These are phyloP conservation scores for Nemapogon koenigi DNA, from an alignment of 2,888 invertebrate species.

Conservation along the genomic window DNA sequence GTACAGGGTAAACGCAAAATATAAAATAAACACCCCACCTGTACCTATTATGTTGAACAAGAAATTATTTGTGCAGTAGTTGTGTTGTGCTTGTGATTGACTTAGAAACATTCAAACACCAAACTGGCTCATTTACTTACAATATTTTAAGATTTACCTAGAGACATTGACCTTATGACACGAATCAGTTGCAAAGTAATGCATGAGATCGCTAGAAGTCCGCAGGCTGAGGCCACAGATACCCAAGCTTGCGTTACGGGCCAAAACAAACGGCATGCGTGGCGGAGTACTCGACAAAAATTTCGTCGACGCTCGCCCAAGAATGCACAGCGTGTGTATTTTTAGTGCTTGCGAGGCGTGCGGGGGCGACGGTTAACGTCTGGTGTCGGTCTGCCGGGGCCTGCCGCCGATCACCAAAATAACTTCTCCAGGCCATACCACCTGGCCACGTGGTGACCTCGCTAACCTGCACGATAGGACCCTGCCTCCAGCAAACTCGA, in stretches of 20 bases:
- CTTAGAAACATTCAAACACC: too few relatives aligned
- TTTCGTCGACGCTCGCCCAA: constrained; percentile 64
- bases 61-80: too few relatives aligned
- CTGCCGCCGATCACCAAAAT: constrained; percentile 66
- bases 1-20: too few relatives aligned
- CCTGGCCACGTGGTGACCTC: constrained; percentile 56
- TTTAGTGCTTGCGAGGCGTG: constrained; percentile 57
- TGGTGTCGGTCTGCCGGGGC: constrained; percentile 68
- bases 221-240: background rate
- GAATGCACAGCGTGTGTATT: constrained; percentile 62
- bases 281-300: constrained; percentile 65
- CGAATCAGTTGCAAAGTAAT: too few relatives aligned
- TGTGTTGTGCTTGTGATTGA: too few relatives aligned
- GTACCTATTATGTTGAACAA: too few relatives aligned
- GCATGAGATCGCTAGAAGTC: background rate
- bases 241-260: constrained; percentile 19
- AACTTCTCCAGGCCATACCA: constrained; percentile 61
- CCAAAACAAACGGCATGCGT: constrained; percentile 62
- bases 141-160: too few relatives aligned
- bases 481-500: too few relatives aligned
- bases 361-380: constrained; percentile 63
- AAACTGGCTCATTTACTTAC: too few relatives aligned
- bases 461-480: too few relatives aligned
- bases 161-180: too few relatives aligned
- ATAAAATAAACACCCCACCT: too few relatives aligned